Evolutionary conservation across 23 tunicate species (phyloP).

Genomic region (Styela plicata): DNA sequence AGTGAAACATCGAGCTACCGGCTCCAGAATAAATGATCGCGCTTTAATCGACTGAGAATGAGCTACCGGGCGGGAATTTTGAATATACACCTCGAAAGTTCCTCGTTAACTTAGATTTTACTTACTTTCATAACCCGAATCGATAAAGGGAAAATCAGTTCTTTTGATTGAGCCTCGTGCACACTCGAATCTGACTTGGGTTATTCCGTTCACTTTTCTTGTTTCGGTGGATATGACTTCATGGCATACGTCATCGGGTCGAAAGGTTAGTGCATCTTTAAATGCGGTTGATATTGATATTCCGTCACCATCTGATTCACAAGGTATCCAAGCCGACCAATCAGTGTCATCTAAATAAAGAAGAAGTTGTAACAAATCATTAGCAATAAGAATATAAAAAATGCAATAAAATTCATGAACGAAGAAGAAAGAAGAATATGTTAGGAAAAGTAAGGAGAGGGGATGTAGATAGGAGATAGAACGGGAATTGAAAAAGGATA

Average conservation of each 20-base stretch:
- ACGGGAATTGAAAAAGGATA: background rate
- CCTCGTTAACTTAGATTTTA: background rate
- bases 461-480: background rate
- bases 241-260: slow-evolving; percentile 64
- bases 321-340: slow-evolving; percentile 26
- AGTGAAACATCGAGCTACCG: no score
- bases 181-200: slow-evolving; percentile 66
- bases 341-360: slow-evolving; percentile 9
- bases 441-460: background rate
- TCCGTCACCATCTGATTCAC: slow-evolving; percentile 1
- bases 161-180: slow-evolving; percentile 55
- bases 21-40: no score
- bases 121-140: slow-evolving; percentile 55
- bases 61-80: no score
- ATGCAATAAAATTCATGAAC: no score
- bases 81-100: no score
- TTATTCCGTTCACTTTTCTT: slow-evolving; percentile 42
- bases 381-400: background rate
- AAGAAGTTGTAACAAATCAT: background rate
- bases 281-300: slow-evolving; percentile 40
- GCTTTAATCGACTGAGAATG: no score
- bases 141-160: slow-evolving; percentile 68
- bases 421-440: no score
- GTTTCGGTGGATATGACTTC: slow-evolving; percentile 38
- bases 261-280: slow-evolving; percentile 30